Evolutionary conservation across 92 coral and sea anemone genomes (phyloP).

Genomic region (Paramuricea clavata): DNA sequence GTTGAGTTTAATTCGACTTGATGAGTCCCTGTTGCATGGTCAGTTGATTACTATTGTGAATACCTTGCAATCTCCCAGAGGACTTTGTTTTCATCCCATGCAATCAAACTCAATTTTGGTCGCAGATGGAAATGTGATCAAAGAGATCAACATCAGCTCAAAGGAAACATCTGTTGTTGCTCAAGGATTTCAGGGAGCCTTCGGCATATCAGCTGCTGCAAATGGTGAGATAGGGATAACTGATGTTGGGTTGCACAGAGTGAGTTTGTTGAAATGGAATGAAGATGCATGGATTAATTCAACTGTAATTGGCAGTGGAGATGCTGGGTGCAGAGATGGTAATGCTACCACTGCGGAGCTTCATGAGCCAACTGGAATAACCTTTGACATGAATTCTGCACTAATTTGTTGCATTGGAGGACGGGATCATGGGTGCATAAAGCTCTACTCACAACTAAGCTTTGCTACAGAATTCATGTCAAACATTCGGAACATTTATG

Average conservation of each 20-base stretch:
- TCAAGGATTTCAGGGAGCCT: slow-evolving; percentile 56
- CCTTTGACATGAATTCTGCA: slow-evolving; percentile 61
- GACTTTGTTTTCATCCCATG: slow-evolving; percentile 49
- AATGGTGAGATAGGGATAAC: slow-evolving; percentile 48
- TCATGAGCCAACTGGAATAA: slow-evolving; percentile 62
- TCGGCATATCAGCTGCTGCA: slow-evolving; percentile 43
- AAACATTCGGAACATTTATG: slow-evolving; percentile 42
- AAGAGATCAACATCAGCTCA: slow-evolving; percentile 13
- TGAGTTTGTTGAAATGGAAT: not conserved
- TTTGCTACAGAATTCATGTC: slow-evolving; percentile 67
- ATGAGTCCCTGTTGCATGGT: slow-evolving; percentile 57
- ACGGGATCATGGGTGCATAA: slow-evolving; percentile 58
- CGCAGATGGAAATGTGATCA: slow-evolving; percentile 47
- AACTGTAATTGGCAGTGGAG: slow-evolving; percentile 19
- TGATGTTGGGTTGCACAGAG: slow-evolving; percentile 36
- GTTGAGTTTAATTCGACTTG: slow-evolving; percentile 46
- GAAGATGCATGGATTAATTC: not conserved
- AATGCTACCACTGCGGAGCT: slow-evolving; percentile 52
- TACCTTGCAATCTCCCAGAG: slow-evolving; percentile 51
- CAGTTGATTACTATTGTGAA: slow-evolving; percentile 44
- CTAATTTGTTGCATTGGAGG: slow-evolving; percentile 70
- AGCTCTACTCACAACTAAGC: slow-evolving; percentile 51
- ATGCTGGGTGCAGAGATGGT: slow-evolving; percentile 67
- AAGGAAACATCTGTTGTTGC: slow-evolving; percentile 23
- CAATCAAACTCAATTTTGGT: slow-evolving; percentile 43